A percentile compares a stretch with the other conserved stretches of the same genome.
phyloP scores from a whole-genome alignment of 2,797 vertebrate genomes.

The Lates japonicus region DNA sequence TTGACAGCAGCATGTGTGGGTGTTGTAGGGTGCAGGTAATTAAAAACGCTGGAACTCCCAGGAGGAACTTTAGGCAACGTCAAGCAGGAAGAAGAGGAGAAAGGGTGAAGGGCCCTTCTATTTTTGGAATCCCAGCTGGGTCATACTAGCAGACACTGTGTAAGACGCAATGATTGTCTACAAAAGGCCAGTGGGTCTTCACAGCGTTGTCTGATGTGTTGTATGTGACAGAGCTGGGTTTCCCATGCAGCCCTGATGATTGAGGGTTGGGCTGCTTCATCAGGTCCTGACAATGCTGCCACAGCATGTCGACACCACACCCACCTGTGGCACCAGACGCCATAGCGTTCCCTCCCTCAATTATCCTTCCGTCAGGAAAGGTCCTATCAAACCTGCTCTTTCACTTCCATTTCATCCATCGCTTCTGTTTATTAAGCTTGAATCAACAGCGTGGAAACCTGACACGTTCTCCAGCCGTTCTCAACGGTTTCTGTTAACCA shows the following conservation, averaged over 20 bases:
- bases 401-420: slow-evolving; percentile 84
- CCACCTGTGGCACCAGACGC: slow-evolving; percentile 69
- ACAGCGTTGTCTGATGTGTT: slow-evolving; percentile 16
- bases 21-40: slow-evolving; percentile 50
- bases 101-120: slow-evolving; percentile 1
- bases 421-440: slow-evolving; percentile 62
- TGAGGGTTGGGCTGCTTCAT: slow-evolving; percentile 65
- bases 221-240: slow-evolving; percentile 40
- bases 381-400: slow-evolving; percentile 85
- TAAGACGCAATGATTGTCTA: slow-evolving; percentile 24
- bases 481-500: slow-evolving; percentile 72
- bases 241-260: slow-evolving; percentile 64
- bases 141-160: slow-evolving; percentile 12
- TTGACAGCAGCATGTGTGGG: slow-evolving; percentile 48
- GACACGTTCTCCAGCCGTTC: slow-evolving; percentile 78
- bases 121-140: slow-evolving; percentile 41
- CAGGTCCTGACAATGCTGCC: slow-evolving; percentile 76
- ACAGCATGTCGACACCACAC: slow-evolving; percentile 68
- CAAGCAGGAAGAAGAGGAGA: slow-evolving; percentile 14
- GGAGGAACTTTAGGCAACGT: slow-evolving; percentile 14
- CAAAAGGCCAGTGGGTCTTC: slow-evolving; percentile 15
- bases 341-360: slow-evolving; percentile 66
- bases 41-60: slow-evolving; percentile 31
- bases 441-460: slow-evolving; percentile 82
- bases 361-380: slow-evolving; percentile 71